phyloP scores from a whole-genome alignment of 1,140 invertebrate genomes.

The Megalopta genalis region DNA sequence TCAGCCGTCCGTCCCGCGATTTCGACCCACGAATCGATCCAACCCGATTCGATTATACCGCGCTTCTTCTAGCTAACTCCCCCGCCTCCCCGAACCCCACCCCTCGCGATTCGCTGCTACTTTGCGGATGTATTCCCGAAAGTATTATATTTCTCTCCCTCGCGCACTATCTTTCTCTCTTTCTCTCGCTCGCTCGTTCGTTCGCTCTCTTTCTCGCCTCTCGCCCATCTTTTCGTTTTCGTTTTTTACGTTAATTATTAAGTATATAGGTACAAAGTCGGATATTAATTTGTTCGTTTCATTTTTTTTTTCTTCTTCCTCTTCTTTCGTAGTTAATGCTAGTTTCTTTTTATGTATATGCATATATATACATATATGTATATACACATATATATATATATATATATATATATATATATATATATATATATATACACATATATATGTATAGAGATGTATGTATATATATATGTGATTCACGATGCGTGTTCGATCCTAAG shows the following conservation, averaged over 20 bases:
- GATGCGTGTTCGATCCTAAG: conserved; percentile 65
- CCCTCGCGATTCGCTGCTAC: not conserved
- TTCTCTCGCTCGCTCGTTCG: not conserved
- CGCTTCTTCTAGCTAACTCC: not conserved
- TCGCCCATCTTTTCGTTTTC: conserved; percentile 32
- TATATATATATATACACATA: not conserved
- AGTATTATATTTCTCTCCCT: conserved; percentile 1
- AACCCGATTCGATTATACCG: conserved; percentile 12
- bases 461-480: conserved; percentile 66
- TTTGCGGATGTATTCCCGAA: too few species aligned
- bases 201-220: not conserved
- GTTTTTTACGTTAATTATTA: conserved; percentile 68
- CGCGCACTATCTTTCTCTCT: too few species aligned
- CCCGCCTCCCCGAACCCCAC: not conserved
- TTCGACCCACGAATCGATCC: not conserved
- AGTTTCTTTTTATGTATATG: conserved; percentile 4
- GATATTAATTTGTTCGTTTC: conserved; percentile 74
- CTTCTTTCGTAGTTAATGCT: conserved; percentile 51
- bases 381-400: too few species aligned
- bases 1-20: not conserved
- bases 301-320: not conserved
- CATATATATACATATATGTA: conserved; percentile 55
- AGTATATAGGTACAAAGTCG: conserved; percentile 78
- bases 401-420: too few species aligned
- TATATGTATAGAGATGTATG: conserved; percentile 63